Evolutionary conservation across 2,888 invertebrate species (phyloP), one percentile per base, ranked within the genome.

Genomic region (Cactoblastis cactorum): DNA sequence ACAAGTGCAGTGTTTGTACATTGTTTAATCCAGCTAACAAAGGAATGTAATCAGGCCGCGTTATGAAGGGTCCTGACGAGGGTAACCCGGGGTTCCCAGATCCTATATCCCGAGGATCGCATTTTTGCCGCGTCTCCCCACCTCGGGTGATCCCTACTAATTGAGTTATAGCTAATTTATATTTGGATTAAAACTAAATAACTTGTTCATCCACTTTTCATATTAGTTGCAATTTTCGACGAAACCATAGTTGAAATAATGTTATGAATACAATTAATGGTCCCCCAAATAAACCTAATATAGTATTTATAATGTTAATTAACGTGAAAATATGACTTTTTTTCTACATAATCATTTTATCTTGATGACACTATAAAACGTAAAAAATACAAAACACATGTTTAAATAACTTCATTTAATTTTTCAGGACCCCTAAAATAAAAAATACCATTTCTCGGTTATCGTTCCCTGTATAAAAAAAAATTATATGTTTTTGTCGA

Each of bases 111-210:
- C 43, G 28, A 9, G 38, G 11, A 18, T 18, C 41, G 43, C 43
- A 43, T 43, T 74, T 48, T 80, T 76, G 76, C 37, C 57, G 57
- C 58, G 58, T 62, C 62, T 60, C 61, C 67, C 67, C 37, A 24
- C 48, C 49, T 9, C 18, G 33, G 41, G 38, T 74, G 74, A 79
- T 80, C 77, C 74, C 72, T 61, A 75, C 72, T 86, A 87, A 87
- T 87, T 83, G 80, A 86, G 84, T 86, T 86, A 86, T 86, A 84
- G 81, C 71, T 69, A 80, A 74, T 79, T 82, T 78, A 77, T 78
- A 69, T 73, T 60, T 55, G 71, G 71, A 76, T 82, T 78, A 77
- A 62, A 43, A 46, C 18, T 33, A 52, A 45, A 43, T 32, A 45
- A 9, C 28, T 6, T 6, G 5, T 6, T 3, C 28, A 28, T 28